Evolutionary conservation across 2,113 vertebrate species (phyloP).

Genomic region (Xenotilapia caudafasciata): DNA sequence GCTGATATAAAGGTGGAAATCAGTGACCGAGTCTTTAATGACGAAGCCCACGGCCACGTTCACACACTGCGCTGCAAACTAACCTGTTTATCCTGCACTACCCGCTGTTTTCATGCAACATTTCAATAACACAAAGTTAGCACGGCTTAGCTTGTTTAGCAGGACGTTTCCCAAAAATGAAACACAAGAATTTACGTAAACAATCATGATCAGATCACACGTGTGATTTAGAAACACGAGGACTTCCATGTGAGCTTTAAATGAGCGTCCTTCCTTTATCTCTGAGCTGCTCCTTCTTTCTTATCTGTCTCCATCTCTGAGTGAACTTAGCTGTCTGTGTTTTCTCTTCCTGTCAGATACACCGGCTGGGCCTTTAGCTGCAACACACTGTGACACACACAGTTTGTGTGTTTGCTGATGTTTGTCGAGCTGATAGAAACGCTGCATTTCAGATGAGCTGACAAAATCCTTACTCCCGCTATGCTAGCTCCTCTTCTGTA

Average conservation of each 20-base stretch:
- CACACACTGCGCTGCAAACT: background rate
- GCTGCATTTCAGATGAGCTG: background rate
- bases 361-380: background rate
- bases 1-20: background rate
- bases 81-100: background rate
- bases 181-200: background rate
- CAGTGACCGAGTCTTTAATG: background rate
- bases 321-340: background rate
- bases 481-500: background rate
- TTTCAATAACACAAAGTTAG: background rate
- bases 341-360: background rate
- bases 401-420: background rate
- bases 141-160: background rate
- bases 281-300: background rate
- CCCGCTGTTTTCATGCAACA: background rate
- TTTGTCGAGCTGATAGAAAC: background rate
- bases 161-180: background rate
- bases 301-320: background rate
- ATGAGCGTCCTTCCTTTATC: background rate
- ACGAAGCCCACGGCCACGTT: background rate
- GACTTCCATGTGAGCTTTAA: background rate
- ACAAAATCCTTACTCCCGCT: background rate
- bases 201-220: background rate
- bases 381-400: background rate
- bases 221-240: background rate